Evolutionary conservation across 2,888 invertebrate species (phyloP).

Genomic region (Acronicta alni): DNA sequence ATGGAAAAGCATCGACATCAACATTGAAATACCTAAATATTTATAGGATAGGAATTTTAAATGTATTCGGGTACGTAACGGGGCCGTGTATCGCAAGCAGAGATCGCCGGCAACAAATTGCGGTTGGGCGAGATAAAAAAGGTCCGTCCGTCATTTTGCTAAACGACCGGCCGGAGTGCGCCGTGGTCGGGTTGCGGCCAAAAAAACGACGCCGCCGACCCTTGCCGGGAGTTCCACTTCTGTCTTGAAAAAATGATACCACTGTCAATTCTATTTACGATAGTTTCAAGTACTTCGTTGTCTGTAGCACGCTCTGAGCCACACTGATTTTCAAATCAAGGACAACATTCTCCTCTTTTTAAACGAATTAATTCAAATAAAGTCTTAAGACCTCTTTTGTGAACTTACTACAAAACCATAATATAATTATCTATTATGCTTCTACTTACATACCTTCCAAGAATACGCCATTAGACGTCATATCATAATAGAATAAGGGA

Average conservation of each 20-base stretch:
- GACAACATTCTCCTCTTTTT: background rate
- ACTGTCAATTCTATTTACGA: slow-evolving; percentile 78
- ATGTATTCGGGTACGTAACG: slow-evolving; percentile 72
- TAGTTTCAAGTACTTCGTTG: slow-evolving; percentile 61
- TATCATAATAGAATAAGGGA: slow-evolving; percentile 10
- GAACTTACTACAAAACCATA: background rate
- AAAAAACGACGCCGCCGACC: slow-evolving; percentile 73
- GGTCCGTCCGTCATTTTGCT: slow-evolving; percentile 87
- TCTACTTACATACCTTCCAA: slow-evolving; percentile 2
- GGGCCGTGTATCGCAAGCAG: slow-evolving; percentile 79
- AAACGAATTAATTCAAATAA: slow-evolving; percentile 1
- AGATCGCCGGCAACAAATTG: slow-evolving; percentile 86
- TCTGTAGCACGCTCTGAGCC: slow-evolving; percentile 22
- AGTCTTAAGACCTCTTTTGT: background rate
- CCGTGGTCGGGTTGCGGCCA: slow-evolving; percentile 69
- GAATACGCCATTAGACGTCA: background rate
- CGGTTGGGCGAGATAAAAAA: slow-evolving; percentile 87
- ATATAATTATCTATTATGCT: too few species aligned
- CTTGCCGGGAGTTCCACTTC: slow-evolving; percentile 59
- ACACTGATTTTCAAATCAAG: slow-evolving; percentile 17
- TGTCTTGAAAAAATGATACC: slow-evolving; percentile 77
- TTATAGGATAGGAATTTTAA: slow-evolving; percentile 80
- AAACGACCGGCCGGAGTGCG: slow-evolving; percentile 80
- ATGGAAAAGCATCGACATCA: slow-evolving; percentile 67
- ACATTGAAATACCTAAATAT: slow-evolving; percentile 74